Percentiles rank a stretch among this genome's conserved stretches.
Evolutionary conservation across 2,888 invertebrate genomes (phyloP).

Genomic region (Drosophila recens): DNA sequence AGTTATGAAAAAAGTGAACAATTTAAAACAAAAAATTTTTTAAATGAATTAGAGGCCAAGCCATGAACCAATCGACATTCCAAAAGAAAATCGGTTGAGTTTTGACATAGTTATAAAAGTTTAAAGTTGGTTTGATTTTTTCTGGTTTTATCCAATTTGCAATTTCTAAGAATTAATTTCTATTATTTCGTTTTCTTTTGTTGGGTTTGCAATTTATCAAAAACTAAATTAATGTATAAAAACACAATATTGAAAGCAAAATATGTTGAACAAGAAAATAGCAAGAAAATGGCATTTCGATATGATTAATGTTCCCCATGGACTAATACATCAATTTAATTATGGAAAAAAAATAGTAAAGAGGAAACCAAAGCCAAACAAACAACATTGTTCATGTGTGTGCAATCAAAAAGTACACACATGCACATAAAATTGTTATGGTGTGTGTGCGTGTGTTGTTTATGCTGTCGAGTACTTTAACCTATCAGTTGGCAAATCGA

Average conservation of each 20-base stretch:
- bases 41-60: too few relatives aligned
- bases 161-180: neutral
- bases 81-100: too few relatives aligned
- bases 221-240: neutral
- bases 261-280: constrained; percentile 20
- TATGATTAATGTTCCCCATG: constrained; percentile 51
- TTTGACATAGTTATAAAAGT: too few relatives aligned
- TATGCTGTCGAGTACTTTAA: constrained; percentile 59
- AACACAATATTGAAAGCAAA: neutral
- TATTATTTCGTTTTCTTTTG: neutral
- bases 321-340: constrained; percentile 73
- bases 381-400: constrained; percentile 25
- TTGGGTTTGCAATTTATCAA: constrained; percentile 16
- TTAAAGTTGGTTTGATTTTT: too few relatives aligned
- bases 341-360: constrained; percentile 30
- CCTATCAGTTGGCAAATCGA: constrained; percentile 73
- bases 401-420: constrained; percentile 40
- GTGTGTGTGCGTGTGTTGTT: constrained; percentile 38
- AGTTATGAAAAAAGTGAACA: too few relatives aligned
- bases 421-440: constrained; percentile 12
- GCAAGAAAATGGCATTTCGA: constrained; percentile 20
- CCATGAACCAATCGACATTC: too few relatives aligned
- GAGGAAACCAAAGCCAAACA: constrained; percentile 38
- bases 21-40: too few relatives aligned
- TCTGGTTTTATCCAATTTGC: too few relatives aligned